Evolutionary conservation across 2,113 vertebrate genomes (phyloP).

Genomic region (Chaenogobius annularis): DNA sequence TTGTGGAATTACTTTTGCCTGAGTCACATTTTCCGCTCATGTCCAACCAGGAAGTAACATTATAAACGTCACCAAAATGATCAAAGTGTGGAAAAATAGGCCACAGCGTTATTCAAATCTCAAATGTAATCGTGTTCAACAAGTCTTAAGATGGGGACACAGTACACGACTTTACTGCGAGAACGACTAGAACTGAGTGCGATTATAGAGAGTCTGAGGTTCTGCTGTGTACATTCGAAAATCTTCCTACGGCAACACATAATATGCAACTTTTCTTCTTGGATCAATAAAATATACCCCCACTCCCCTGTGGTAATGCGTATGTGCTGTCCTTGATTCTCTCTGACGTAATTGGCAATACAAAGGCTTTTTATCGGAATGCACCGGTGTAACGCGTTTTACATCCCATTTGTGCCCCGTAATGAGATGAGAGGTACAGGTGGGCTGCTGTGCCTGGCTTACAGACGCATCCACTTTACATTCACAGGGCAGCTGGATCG

Average conservation of each 20-base stretch:
- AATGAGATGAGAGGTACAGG: slow-evolving; percentile 6
- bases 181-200: too few species aligned
- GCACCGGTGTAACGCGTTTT: background rate
- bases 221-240: background rate
- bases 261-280: background rate
- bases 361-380: background rate
- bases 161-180: too few species aligned
- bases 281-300: background rate
- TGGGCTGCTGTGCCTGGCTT: background rate
- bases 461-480: background rate
- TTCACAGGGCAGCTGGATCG: background rate
- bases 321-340: background rate
- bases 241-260: background rate
- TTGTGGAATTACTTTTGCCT: too few species aligned
- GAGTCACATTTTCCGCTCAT: too few species aligned
- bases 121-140: too few species aligned
- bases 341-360: background rate
- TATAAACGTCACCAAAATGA: too few species aligned
- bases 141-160: too few species aligned
- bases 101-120: too few species aligned
- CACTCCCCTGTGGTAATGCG: background rate
- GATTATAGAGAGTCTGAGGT: too few species aligned
- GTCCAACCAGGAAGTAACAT: too few species aligned
- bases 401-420: slow-evolving; percentile 1
- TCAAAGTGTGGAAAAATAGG: too few species aligned